Conservation (phyloP, 2,113 vertebrate species). For the Phainopepla nitens region DNA sequence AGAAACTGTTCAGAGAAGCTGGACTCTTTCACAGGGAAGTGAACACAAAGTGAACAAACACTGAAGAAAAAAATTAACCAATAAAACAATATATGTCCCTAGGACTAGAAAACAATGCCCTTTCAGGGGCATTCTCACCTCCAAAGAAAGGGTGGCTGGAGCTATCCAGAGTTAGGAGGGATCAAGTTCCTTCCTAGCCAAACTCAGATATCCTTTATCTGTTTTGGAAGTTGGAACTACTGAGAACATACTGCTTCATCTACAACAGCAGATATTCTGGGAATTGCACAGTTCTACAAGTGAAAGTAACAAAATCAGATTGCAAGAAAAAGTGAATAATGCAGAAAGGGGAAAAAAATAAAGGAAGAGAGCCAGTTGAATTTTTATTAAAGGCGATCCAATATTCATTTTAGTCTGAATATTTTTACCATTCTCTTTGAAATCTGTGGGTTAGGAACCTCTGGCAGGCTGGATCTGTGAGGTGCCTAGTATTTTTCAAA, state of each 20-base stretch:
- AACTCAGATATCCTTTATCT: neutral
- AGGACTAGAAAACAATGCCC: neutral
- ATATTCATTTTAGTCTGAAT: neutral
- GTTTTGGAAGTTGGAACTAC: neutral
- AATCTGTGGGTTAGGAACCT: neutral
- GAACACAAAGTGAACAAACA: neutral
- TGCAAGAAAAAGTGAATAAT: neutral
- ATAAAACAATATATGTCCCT: fast-evolving
- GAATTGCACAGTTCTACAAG: neutral
- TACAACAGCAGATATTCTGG: neutral
- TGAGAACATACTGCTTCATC: neutral
- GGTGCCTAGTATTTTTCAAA: neutral
- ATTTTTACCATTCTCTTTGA: neutral
- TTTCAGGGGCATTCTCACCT: neutral
- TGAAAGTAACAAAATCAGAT: neutral
- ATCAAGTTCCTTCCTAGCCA: neutral
- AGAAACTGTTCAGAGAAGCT: neutral
- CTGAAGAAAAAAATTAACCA: neutral
- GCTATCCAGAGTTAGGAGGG: neutral
- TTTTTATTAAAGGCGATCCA: neutral
- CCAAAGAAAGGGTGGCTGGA: neutral
- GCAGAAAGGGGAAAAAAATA: neutral
- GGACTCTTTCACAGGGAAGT: neutral
- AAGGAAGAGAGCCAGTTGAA: neutral
- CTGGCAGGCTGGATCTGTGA: neutral